Evolutionary conservation across 1,140 invertebrate species (phyloP).

Genomic region (Pygmarrhopalites habei): DNA sequence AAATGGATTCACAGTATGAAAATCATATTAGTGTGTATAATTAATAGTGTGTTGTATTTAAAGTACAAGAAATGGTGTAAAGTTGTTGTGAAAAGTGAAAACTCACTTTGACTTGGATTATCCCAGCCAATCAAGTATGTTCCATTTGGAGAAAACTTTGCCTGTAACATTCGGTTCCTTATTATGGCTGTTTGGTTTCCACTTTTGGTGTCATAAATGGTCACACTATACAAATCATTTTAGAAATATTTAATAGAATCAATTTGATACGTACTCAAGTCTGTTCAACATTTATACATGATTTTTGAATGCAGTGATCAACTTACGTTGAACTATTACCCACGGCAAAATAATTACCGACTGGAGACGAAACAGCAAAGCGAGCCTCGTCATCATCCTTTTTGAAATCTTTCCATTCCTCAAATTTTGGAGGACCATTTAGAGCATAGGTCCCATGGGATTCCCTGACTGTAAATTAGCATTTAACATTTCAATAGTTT

Average conservation of each 20-base stretch:
- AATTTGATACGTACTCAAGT: background rate
- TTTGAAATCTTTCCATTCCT: slow-evolving; percentile 25
- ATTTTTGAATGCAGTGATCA: background rate
- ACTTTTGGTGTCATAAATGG: slow-evolving; percentile 20
- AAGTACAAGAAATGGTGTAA: no score
- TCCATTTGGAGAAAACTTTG: slow-evolving; percentile 23
- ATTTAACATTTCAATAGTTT: no score
- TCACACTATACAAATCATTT: slow-evolving; percentile 20
- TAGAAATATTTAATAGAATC: background rate
- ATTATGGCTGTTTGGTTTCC: slow-evolving; percentile 21
- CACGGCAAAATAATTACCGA: slow-evolving; percentile 23
- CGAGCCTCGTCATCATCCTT: slow-evolving; percentile 24
- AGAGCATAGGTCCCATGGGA: slow-evolving; percentile 29
- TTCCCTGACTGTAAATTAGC: slow-evolving; percentile 34
- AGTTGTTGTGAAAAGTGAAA: no score
- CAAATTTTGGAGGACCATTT: slow-evolving; percentile 26
- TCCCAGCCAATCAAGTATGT: slow-evolving; percentile 32
- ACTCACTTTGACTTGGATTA: slow-evolving; percentile 36
- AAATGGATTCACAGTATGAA: no score
- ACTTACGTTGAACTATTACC: slow-evolving; percentile 31
- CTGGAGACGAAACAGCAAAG: slow-evolving; percentile 23
- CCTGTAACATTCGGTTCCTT: slow-evolving; percentile 23
- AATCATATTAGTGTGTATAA: no score
- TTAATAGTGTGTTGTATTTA: no score
- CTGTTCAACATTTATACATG: background rate